Base-by-base conservation (phyloP, 2,888 invertebrate genomes). In the Yponomeuta plumbellus region DNA sequence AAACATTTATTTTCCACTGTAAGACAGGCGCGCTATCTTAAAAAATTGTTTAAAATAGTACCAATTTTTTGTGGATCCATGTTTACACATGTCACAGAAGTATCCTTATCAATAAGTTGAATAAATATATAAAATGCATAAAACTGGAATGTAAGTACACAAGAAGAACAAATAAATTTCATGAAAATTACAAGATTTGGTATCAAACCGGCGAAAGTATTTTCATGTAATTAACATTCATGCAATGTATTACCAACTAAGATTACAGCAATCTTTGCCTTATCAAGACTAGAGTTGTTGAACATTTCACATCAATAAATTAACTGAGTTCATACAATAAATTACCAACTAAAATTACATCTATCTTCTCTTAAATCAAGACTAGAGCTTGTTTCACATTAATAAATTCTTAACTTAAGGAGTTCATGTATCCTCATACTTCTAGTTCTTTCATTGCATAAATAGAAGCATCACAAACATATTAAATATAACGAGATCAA, bases 31-130 rank as follows among this genome's bases (percentile, higher is more conserved):
- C 57, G 73, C 71, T 77, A 79, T 77, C 74, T 71, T 75, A 77
- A 72, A 75, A 79, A 80, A 79, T 76, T 76, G 75, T 77, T 80
- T 75, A 79, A 75, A 72, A 73, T 70, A 59, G 64, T 52, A 52
- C 44, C 44, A 52, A 52, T 17, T 52, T 52, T 17, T 52, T 52
- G 44, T 52, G 44, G 44, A 13, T 66, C 20, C 20, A 39, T 52
- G 20, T 65, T 26, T 59, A 58, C 21, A 44, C 64, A 65, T 34
- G 59, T 20, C 40, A 56, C 34, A 65, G 11, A 56, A 17, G 44
- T 52, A 52, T 52, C 44, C 44, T 52, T 52, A 52, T 52, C 44
- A 52, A 52, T 52, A 17, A 52, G 34, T 34, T 34, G 17, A 52
- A 52, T 52, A 52, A 52, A 52, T 52, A 52, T 52, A 52, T 52